phyloP scores from a whole-genome alignment of 2,797 vertebrate genomes.

The Gouania willdenowi region DNA sequence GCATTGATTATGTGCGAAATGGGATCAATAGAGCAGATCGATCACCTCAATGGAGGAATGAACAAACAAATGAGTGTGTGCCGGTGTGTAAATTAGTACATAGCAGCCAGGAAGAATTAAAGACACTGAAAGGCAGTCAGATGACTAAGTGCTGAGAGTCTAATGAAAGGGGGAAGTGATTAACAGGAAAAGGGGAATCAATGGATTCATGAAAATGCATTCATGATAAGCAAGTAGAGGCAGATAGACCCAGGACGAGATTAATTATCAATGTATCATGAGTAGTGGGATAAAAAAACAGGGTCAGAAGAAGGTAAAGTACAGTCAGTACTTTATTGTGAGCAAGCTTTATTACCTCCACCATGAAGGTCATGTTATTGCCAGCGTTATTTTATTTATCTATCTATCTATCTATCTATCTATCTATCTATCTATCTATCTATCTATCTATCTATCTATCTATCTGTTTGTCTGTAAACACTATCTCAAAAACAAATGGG shows the following conservation, averaged over 20 bases:
- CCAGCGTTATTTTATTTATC: too few relatives aligned
- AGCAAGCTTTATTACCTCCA: too few relatives aligned
- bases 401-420: too few relatives aligned
- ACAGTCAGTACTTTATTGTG: too few relatives aligned
- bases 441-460: too few relatives aligned
- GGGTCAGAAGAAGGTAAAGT: slow-evolving; percentile 2
- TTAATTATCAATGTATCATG: slow-evolving; percentile 35
- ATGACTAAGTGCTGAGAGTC: slow-evolving; percentile 20
- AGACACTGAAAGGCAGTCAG: slow-evolving; percentile 18
- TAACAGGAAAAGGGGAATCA: slow-evolving; percentile 34
- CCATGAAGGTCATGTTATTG: too few relatives aligned
- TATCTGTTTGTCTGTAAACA: too few relatives aligned
- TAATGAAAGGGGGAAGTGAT: slow-evolving; percentile 30
- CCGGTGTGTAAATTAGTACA: slow-evolving; percentile 42
- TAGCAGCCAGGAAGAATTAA: slow-evolving; percentile 24
- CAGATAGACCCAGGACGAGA: slow-evolving; percentile 9
- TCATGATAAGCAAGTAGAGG: slow-evolving; percentile 12
- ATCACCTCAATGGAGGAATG: slow-evolving; percentile 47
- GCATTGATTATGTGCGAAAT: slow-evolving; percentile 33
- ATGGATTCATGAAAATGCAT: slow-evolving; percentile 34
- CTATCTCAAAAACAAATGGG: too few relatives aligned
- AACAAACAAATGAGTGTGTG: slow-evolving; percentile 54
- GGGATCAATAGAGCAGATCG: slow-evolving; percentile 46
- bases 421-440: too few relatives aligned
- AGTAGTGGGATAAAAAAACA: slow-evolving; percentile 16